Evolutionary conservation across 2,888 invertebrate species (phyloP).

Genomic region (Fissipunctia ypsillon): DNA sequence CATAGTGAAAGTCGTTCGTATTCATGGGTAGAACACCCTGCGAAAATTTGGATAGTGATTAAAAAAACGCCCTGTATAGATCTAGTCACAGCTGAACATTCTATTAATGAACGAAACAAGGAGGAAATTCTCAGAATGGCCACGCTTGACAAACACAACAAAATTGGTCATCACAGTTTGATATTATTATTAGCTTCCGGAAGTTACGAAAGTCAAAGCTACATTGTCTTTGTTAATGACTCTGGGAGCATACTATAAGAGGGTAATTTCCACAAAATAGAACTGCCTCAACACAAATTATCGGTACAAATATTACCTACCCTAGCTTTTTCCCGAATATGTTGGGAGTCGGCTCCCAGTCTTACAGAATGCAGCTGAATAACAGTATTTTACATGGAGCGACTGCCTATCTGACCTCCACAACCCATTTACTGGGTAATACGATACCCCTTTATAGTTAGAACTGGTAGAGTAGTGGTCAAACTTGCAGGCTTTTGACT

Average conservation of each 20-base stretch:
- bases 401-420: too few relatives aligned
- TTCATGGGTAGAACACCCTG: too few relatives aligned
- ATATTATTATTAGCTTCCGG: background rate
- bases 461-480: background rate
- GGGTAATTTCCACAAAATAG: conserved; percentile 6
- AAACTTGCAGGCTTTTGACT: background rate
- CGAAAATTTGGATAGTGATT: too few relatives aligned
- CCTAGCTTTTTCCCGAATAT: too few relatives aligned
- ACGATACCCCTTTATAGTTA: too few relatives aligned
- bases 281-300: conserved; percentile 39
- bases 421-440: too few relatives aligned
- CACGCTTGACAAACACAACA: background rate
- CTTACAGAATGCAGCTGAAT: too few relatives aligned
- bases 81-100: background rate
- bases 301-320: conserved; percentile 18
- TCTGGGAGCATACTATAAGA: background rate
- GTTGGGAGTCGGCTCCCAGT: too few relatives aligned
- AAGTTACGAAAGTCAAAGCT: background rate
- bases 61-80: too few relatives aligned
- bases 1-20: too few relatives aligned
- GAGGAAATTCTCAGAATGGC: background rate
- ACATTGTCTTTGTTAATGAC: background rate
- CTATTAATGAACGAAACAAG: background rate
- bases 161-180: background rate
- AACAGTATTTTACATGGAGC: too few relatives aligned